Evolutionary conservation across 2,113 vertebrate genomes (phyloP), one percentile per base, ranked within the genome.

Genomic region (Hemiscyllium ocellatum): DNA sequence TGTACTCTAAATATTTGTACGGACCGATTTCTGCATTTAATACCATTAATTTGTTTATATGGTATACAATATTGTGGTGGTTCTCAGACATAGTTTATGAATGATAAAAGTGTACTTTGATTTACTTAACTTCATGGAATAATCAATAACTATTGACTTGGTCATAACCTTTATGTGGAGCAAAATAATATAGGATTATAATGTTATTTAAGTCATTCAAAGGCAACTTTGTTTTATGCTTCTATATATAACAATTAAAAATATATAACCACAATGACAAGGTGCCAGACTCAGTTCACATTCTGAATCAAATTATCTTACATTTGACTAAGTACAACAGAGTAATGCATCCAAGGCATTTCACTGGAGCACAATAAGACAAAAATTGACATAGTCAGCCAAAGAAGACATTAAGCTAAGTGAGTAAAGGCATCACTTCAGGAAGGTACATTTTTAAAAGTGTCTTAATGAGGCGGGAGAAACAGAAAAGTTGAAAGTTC

Each of bases 201-300:
- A 47, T 42, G 33, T 94, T 2, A 50, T 7, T 69, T 24, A 70
- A 70, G 37, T 94, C 24, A 42, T 24, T 12, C 26, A 94, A 94
- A 70, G 37, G n/a, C n/a, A 70, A 70, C 70, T 90, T 90, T 90
- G 87, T 90, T 90, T 90, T 65, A 65, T 5, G 52, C 87, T 65
- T 33, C 29, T 61, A 90, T 29, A 56, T 33, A 2, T 65, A n/a
- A 61, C 87, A 90, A 17, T 90, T 65, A n/a, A 90, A 90, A 90
- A 90, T 61, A 90, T 90, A 56, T 24, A 61, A 56, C 86, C 1
- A 47, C 42, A 47, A 47, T 47, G 65, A 29, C 13, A 90, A 90
- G 29, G 56, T 65, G 3, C 0, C 37, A 83, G 76, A 33, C n/a
- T 80, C 12, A 80, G 29, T 80, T 56, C 12, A 56, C 86, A 29